phyloP scores from a whole-genome alignment of 2,797 vertebrate species.

The Hafferia zeledoni region DNA sequence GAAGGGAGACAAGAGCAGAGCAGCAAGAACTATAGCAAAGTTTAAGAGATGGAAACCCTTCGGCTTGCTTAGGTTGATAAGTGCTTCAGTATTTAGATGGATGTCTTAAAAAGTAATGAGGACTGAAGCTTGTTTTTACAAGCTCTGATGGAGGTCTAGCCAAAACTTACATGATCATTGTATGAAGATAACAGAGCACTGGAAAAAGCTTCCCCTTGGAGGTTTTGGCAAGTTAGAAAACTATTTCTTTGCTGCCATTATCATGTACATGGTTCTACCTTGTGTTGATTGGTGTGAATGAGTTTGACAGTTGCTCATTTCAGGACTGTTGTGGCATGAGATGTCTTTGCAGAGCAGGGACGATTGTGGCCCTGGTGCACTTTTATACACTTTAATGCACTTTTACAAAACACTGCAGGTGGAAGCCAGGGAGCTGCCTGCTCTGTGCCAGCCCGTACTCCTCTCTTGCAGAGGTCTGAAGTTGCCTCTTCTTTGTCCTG shows the following conservation, averaged over 20 bases:
- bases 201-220: neutral
- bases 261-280: rapidly evolving
- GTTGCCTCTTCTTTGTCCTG: neutral
- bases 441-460: neutral
- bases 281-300: neutral
- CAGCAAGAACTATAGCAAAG: neutral
- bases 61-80: neutral
- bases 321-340: neutral
- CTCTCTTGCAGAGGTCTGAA: neutral
- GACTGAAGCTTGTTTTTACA: rapidly evolving
- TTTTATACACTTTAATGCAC: neutral
- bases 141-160: neutral
- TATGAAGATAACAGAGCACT: neutral
- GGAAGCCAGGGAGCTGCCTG: neutral
- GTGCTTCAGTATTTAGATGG: neutral
- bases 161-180: neutral
- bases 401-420: neutral
- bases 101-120: neutral
- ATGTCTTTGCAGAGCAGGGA: neutral
- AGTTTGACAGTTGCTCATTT: neutral
- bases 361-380: neutral
- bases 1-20: neutral
- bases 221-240: neutral
- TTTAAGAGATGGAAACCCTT: neutral
- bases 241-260: neutral